Percentiles rank a stretch among this genome's conserved stretches.
Evolutionary conservation across 2,113 vertebrate species (phyloP).

Genomic region (Sinocyclocheilus anophthalmus): DNA sequence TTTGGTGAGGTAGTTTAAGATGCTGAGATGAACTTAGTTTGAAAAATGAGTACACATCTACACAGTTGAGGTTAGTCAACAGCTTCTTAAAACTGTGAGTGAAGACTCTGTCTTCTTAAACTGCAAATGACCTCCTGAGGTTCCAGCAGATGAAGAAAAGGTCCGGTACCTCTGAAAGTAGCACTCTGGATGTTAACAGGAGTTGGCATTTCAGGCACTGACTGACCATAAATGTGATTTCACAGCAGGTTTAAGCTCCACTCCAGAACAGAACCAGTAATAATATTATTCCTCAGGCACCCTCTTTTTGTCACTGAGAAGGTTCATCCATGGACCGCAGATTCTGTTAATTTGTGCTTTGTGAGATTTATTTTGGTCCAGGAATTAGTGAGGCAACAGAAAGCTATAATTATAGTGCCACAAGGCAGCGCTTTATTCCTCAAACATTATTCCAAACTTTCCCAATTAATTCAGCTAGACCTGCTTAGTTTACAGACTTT

Average conservation of each 20-base stretch:
- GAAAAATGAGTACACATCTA: not conserved
- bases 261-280: not conserved
- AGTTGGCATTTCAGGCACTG: constrained; percentile 2
- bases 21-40: not conserved
- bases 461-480: not conserved
- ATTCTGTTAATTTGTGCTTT: not conserved
- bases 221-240: constrained; percentile 31
- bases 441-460: not conserved
- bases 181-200: not conserved
- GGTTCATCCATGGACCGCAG: not conserved
- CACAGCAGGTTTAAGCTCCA: constrained; percentile 38
- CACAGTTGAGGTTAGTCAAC: not conserved
- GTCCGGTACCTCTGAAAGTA: constrained; percentile 23
- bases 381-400: constrained; percentile 13
- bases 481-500: not conserved
- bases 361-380: not conserved
- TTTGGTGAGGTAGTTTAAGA: not conserved
- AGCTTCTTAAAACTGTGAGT: not conserved
- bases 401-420: constrained; percentile 1
- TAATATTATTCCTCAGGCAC: constrained; percentile 15
- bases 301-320: not conserved
- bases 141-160: constrained; percentile 34
- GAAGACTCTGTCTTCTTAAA: not conserved
- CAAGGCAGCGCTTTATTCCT: not conserved
- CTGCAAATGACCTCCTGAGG: constrained; percentile 17